Evolutionary conservation across 2,797 vertebrate genomes (phyloP).

Genomic region (Philypnodon macrostomus): DNA sequence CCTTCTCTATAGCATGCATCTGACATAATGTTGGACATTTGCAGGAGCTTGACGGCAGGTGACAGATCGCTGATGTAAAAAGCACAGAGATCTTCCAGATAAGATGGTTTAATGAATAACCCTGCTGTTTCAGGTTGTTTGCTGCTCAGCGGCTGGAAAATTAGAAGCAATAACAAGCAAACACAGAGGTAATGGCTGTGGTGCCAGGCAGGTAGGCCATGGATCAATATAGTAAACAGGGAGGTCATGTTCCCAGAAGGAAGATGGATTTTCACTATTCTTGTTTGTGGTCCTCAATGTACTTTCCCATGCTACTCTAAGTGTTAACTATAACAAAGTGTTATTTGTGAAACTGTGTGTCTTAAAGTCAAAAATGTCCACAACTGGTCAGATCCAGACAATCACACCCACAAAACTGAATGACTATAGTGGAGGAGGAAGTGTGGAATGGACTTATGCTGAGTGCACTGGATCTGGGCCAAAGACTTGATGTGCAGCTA

Average conservation of each 20-base stretch:
- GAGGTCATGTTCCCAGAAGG: neutral
- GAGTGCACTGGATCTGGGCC: conserved; percentile 21
- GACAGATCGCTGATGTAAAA: conserved; percentile 45
- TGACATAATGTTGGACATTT: conserved; percentile 21
- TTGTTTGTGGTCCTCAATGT: neutral
- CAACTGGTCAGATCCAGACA: conserved; percentile 2
- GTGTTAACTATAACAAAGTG: too few relatives aligned
- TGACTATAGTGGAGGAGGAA: conserved; percentile 2
- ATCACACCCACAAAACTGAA: conserved; percentile 36
- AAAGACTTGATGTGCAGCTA: conserved; percentile 5
- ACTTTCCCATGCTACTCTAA: neutral
- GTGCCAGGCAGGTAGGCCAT: conserved; percentile 14
- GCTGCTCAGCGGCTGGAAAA: conserved; percentile 73
- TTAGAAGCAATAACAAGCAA: conserved; percentile 68
- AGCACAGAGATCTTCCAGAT: conserved; percentile 60
- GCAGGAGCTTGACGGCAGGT: conserved; percentile 28
- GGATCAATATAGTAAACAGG: conserved; percentile 1
- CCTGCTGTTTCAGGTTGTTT: conserved; percentile 63
- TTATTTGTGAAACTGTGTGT: neutral
- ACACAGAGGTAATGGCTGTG: conserved; percentile 59
- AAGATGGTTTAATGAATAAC: conserved; percentile 73
- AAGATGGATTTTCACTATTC: too few relatives aligned
- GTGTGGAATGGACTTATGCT: conserved; percentile 1
- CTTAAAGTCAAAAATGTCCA: conserved; percentile 7
- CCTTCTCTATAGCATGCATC: conserved; percentile 9